Evolutionary conservation across 2,888 invertebrate species (phyloP), one percentile per base, ranked within the genome.

Genomic region (Caenorhabditis sp.): DNA sequence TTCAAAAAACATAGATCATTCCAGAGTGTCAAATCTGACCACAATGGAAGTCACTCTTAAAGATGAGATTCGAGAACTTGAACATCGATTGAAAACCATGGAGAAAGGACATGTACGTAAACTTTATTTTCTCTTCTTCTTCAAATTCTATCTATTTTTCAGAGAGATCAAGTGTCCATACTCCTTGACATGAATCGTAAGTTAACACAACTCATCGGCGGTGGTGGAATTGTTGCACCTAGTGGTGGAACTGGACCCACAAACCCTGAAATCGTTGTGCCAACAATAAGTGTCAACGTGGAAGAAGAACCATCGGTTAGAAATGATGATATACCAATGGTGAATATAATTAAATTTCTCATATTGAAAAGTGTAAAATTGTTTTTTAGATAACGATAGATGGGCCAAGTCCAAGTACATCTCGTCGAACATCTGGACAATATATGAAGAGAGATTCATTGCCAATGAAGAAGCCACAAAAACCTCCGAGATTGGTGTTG

Each of bases 1-100:
- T n/a, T n/a, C n/a, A n/a, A n/a, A n/a, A n/a, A n/a, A n/a, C n/a
- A n/a, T n/a, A n/a, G n/a, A n/a, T n/a, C n/a, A n/a, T n/a, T n/a
- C n/a, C 59, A 21, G 54, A 12, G 82, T 90, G 82, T 89, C 89
- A 69, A 89, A 89, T 75, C 84, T 90, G 74, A 86, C 78, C 4
- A 67, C 80, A 25, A 72, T 77, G 56, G 83, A 86, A 54, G 66
- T 65, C 27, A 57, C 67, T 23, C 14, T 83, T 43, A 82, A 81
- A 59, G 79, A 75, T 25, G 77, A 80, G 38, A 67, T 85, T 1
- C 62, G 74, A 17, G 77, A 77, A 7, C 50, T 85, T 57, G 83
- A 84, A 60, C 70, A 73, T 31, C 68, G 76, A 36, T 63, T 85
- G 57, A 83, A 81, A 38, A 53, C 53, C 17, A 76, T 85, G 62